A percentile compares a stretch with the other conserved stretches of the same genome.
These are phyloP conservation scores for Drosophila lacicola DNA, from an alignment of 2,888 invertebrate species.

Conservation along the genomic window DNA sequence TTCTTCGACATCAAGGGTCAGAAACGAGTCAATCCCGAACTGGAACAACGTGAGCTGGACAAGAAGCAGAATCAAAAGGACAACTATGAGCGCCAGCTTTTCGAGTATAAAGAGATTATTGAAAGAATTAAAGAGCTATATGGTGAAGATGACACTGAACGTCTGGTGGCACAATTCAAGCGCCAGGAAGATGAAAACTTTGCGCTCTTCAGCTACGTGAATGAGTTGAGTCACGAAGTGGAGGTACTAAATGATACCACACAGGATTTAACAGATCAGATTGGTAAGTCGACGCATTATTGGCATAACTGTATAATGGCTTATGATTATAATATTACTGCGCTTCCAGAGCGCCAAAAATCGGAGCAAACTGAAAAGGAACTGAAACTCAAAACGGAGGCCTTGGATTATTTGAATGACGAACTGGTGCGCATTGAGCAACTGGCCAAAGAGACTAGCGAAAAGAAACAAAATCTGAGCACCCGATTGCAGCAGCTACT, in stretches of 20 bases:
- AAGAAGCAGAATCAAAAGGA: slow-evolving; percentile 89
- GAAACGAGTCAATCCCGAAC: slow-evolving; percentile 90
- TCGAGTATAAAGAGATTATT: slow-evolving; percentile 91
- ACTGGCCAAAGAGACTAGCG: slow-evolving; percentile 70
- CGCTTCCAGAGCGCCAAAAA: slow-evolving; percentile 80
- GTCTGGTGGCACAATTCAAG: slow-evolving; percentile 90
- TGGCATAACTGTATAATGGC: too few species aligned
- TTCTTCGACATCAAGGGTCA: slow-evolving; percentile 95
- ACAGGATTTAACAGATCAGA: slow-evolving; percentile 87
- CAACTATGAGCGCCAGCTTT: slow-evolving; percentile 89
- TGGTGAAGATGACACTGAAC: slow-evolving; percentile 88
- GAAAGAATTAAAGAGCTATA: slow-evolving; percentile 89
- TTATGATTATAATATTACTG: background rate
- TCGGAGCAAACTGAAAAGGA: slow-evolving; percentile 82
- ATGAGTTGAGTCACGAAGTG: slow-evolving; percentile 93
- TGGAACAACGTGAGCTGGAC: slow-evolving; percentile 90
- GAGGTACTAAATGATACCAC: slow-evolving; percentile 90
- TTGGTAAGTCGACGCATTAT: slow-evolving; percentile 85
- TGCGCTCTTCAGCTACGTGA: slow-evolving; percentile 95
- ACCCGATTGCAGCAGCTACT: slow-evolving; percentile 83
- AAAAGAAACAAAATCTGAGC: slow-evolving; percentile 79
- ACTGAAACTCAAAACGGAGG: slow-evolving; percentile 80
- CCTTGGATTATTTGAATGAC: slow-evolving; percentile 80
- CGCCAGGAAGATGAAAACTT: slow-evolving; percentile 96
- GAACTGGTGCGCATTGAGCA: slow-evolving; percentile 74